Base-by-base conservation (phyloP, 2,113 vertebrate genomes). In the rat (Rattus norvegicus) region DNA sequence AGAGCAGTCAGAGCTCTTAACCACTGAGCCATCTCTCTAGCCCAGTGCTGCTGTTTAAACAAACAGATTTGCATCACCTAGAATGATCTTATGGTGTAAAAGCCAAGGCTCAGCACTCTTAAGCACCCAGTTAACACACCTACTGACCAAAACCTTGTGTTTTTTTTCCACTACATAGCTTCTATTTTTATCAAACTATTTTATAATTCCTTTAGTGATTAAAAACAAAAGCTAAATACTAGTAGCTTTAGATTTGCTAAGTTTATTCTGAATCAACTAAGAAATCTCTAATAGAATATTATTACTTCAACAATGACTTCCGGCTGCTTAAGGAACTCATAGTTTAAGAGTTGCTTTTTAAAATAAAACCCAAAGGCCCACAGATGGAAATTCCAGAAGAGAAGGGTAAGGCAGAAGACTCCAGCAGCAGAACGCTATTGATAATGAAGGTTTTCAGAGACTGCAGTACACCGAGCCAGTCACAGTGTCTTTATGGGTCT, bases 171-270 rank as follows among this genome's bases (percentile, higher is more conserved):
- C 54, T 88, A 61, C 8, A 1, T 0, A 95, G 65, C 59, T 96
- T 92, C 63, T 80, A 81, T 83, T 91, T 92, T 95, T 75, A 92
- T 3, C 65, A 28, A 72, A n/a, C 56, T 80, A 80, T 77, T 92
- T 92, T 95, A 72, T 5, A 76, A 36, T 88, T 52, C 56, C 49
- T 94, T 91, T 79, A 75, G 47, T 90, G 69, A 90, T 92, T 83
- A 96, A 88, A 97, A 90, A 43, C 24, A 95, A 94, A 80, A 91
- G 86, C 14, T 20, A 94, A 88, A 76, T 49, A 84, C 39, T 81
- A 88, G 33, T 43, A 92, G 43, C 22, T 81, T 90, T 36, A 84
- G 14, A 93, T 56, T 77, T 92, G 59, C 69, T 70, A 92, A n/a
- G 63, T 88, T 84, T 93, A 69, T 28, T 90, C 19, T 56, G 28